Evolutionary conservation across 1,140 invertebrate genomes (phyloP), one percentile per base, ranked within the genome.

Genomic region (Zaprionus tsacasi): DNA sequence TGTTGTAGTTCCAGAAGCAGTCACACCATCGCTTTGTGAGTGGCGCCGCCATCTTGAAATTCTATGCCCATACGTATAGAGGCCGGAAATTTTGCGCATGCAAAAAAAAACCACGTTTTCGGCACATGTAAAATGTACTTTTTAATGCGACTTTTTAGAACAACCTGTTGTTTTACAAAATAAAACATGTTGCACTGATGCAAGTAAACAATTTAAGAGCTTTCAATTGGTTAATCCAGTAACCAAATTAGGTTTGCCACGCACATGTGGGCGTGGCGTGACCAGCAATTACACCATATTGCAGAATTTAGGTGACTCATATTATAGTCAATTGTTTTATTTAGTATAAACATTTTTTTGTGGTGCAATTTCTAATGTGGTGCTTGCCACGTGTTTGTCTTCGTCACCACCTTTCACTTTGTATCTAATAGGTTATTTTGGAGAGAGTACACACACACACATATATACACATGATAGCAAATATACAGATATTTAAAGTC

Each of bases 371-470:
- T 17, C 17, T 11, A 50, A 50, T 25, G 17, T 50, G 17, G 8
- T 56, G 48, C 55, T 67, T 88, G 85, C 85, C 85, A 89, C 85
- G 85, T 89, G 85, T 89, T 89, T 73, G 68, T 43, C 54, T 38
- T 61, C 56, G 70, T 63, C 67, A 66, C 63, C 79, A 78, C 85
- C 85, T 89, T 89, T 89, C 85, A 90, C 85, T 89, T 89, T 72
- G 57, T 12, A 36, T 25, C 48, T 63, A 63, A 56, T 67, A 88
- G 81, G 85, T 88, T 89, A 83, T 50, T 27, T 83, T 50, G 21
- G 36, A 33, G 25, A 43, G 61, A 61, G 71, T 69, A 66, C 54
- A 54, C 50, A 66, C 54, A 54, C 50, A 73, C 75, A 77, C 68
- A 71, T 67, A 66, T 45, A 59, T 70, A 52, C 65, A 75, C 61